phyloP scores from a whole-genome alignment of 2,113 vertebrate species.

The Ploceus nigricollis region DNA sequence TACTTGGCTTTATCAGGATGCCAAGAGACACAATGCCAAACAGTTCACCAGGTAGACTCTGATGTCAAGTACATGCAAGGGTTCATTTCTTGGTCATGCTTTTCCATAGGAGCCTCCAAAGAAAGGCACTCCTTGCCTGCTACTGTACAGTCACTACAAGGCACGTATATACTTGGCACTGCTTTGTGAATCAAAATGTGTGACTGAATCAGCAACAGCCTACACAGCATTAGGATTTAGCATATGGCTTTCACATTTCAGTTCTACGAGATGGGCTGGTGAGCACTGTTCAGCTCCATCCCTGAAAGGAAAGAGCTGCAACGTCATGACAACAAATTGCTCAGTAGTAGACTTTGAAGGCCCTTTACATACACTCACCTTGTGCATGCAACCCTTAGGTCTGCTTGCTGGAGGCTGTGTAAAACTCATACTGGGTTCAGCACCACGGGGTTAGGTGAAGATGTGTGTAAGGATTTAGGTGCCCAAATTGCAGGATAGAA shows the following conservation, averaged over 20 bases:
- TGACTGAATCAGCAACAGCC: not conserved
- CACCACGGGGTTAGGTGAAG: rapidly evolving
- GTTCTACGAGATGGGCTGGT: not conserved
- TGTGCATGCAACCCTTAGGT: not conserved
- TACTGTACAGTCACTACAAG: not conserved
- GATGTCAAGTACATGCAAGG: not conserved
- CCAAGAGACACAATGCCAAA: not conserved
- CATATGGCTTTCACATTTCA: not conserved
- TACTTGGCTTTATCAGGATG: not conserved
- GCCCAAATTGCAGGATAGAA: not conserved
- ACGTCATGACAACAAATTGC: not conserved
- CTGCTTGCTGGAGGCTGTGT: not conserved
- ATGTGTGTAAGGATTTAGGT: not conserved
- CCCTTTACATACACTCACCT: not conserved
- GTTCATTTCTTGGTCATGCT: not conserved
- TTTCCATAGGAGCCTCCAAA: not conserved
- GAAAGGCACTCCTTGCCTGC: not conserved
- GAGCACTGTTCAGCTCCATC: not conserved
- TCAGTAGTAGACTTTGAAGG: not conserved
- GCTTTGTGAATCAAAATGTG: not conserved
- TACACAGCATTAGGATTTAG: not conserved
- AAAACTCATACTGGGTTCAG: not conserved
- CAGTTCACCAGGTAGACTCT: not conserved
- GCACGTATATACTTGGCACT: not conserved
- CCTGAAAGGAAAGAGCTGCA: not conserved